Evolutionary conservation across 2,113 vertebrate genomes (phyloP), one percentile per base, ranked within the genome.

Genomic region (Sarotherodon lohbergeri): DNA sequence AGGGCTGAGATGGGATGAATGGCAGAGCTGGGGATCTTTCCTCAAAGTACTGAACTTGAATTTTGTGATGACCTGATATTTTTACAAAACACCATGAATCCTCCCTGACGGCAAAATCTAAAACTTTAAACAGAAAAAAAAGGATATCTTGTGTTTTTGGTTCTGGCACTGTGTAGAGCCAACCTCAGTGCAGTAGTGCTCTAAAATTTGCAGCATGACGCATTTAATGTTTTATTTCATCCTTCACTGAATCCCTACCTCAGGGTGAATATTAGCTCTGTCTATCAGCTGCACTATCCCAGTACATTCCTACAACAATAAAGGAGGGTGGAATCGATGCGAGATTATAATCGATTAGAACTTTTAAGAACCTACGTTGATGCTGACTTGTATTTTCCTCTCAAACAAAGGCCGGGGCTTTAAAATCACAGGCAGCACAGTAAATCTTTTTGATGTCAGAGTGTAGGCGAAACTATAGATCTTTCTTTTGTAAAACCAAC

Each of bases 331-430:
- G 80, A 86, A 59, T 86, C 39, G 89, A 84, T 88, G 36, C 13
- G n/a, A 41, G 83, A 79, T 82, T 81, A 59, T 46, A 66, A 90
- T 89, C 66, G 76, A 93, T 89, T 82, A 54, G 34, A 84, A 91
- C 82, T 86, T 90, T 91, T 73, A 88, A 83, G 90, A 87, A 90
- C 68, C 76, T 55, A 43, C 82, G 32, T 39, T 52, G 83, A 84
- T 92, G 92, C 90, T 93, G 94, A 93, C 83, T 57, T n/a, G 71
- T 66, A 34, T 86, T 86, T 93, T 92, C 79, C 61, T 79, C 50
- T 46, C 43, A 81, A 86, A 89, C 84, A 93, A 89, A 88, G 46
- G 59, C 66, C 9, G 56, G 6, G 13, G 82, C 84, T 87, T 88
- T 90, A 84, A 90, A 92, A 89, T 93, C 82, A 86, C 81, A 82